phyloP scores from a whole-genome alignment of 2,797 vertebrate genomes.

The Squalus acanthias region DNA sequence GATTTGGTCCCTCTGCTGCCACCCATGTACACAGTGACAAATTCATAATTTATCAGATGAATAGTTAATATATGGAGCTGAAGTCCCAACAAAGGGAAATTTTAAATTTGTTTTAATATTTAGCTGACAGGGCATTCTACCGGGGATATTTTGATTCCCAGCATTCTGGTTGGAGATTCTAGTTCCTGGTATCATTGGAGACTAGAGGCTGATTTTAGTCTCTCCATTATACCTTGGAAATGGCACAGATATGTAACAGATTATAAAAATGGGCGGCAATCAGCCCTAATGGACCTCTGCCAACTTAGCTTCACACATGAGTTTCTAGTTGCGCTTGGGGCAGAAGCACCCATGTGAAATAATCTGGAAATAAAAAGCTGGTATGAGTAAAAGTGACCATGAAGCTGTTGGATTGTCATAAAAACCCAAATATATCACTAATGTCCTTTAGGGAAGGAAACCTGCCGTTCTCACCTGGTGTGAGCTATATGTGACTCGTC shows the following conservation, averaged over 20 bases:
- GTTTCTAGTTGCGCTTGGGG: not conserved
- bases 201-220: no score
- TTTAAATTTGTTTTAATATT: no score
- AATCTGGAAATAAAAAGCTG: not conserved
- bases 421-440: not conserved
- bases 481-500: not conserved
- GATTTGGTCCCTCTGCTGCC: no score
- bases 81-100: no score
- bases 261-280: not conserved
- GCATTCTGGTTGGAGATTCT: no score
- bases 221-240: no score
- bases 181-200: no score
- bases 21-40: no score
- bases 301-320: not conserved
- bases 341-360: not conserved
- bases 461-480: not conserved
- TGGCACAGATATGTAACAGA: not conserved
- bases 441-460: not conserved
- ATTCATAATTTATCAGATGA: no score
- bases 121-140: no score
- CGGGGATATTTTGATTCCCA: no score
- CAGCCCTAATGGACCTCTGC: not conserved
- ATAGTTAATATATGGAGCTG: no score
- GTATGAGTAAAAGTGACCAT: not conserved
- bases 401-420: not conserved